A percentile compares a stretch with the other conserved stretches of the same genome.
These are phyloP conservation scores for Peucedramus taeniatus DNA, from an alignment of 2,113 vertebrate genomes.

Conservation along the genomic window DNA sequence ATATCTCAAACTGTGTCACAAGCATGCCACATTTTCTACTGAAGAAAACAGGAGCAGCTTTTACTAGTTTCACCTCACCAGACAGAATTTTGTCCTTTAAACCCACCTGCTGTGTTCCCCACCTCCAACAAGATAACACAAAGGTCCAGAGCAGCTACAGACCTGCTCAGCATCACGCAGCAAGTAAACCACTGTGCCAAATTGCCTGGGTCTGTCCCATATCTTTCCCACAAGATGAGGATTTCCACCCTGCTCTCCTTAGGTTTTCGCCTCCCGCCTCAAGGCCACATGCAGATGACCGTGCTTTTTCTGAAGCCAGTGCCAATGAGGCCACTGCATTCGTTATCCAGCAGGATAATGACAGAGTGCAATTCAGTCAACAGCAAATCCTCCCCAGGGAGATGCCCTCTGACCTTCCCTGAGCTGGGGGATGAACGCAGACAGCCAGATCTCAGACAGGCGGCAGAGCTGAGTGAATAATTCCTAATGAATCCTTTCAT, in stretches of 20 bases:
- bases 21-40: background rate
- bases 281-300: constrained; percentile 56
- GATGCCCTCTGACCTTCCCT: constrained; percentile 57
- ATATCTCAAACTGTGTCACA: background rate
- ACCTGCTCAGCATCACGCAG: background rate
- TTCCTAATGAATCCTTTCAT: constrained; percentile 68
- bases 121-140: background rate
- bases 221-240: background rate
- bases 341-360: constrained; percentile 66
- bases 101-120: background rate
- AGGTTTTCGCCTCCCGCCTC: background rate
- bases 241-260: background rate
- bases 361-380: constrained; percentile 69
- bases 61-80: background rate
- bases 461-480: constrained; percentile 58
- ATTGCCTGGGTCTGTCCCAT: fast-evolving
- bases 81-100: background rate
- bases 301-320: constrained; percentile 51
- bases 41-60: background rate
- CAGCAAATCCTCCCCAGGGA: constrained; percentile 65
- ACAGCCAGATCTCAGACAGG: constrained; percentile 61
- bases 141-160: background rate
- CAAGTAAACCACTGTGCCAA: background rate
- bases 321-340: constrained; percentile 60
- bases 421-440: constrained; percentile 54